Evolutionary conservation across 2,113 vertebrate genomes (phyloP), one percentile per base, ranked within the genome.

Genomic region (Neogale vison): DNA sequence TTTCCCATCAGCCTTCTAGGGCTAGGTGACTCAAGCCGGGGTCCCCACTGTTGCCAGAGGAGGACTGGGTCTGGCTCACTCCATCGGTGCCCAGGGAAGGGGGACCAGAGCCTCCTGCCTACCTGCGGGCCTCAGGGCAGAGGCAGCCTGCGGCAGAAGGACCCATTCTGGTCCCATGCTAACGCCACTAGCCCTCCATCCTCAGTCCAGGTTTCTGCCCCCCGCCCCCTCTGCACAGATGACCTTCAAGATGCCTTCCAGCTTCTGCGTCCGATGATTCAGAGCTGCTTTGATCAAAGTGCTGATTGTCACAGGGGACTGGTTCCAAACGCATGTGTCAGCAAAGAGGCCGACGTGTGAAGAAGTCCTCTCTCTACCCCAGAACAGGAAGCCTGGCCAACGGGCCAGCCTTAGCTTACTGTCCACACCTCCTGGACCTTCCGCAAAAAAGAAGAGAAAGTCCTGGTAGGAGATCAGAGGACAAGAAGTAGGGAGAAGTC

Each of bases 1-100:
- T 65, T 76, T 31, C 29, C 18, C 57, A 10, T 45, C 5, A 24
- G 52, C 65, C 76, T 82, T 90, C 23, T 0, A 52, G 17, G 63
- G 84, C 45, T 55, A 57, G 57, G 55, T 15, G 23, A 76, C 55
- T 31, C 8, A 4, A 0, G 42, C 83, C 15, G 2, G n/a, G 6
- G n/a, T 50, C n/a, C 10, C 45, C 65, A 9, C 17, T 26, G 65
- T 31, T n/a, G 0, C 13, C 3, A 7, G 1, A 4, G 42, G 39
- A 57, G 36, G 17, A 13, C n/a, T 4, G 24, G n/a, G 52, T 7
- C 10, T 17, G 3, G n/a, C 8, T 15, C 50, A 20, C 20, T 74
- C 31, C 24, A 11, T 29, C 10, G 3, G 79, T 1, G 3, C 57
- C 61, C 23, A 21, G 1, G 1, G 1, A 17, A 7, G 12, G 0